A percentile compares a stretch with the other conserved stretches of the same genome.
These are phyloP conservation scores for Pseudoatta argentina DNA, from an alignment of 1,140 invertebrate genomes.

Conservation along the genomic window DNA sequence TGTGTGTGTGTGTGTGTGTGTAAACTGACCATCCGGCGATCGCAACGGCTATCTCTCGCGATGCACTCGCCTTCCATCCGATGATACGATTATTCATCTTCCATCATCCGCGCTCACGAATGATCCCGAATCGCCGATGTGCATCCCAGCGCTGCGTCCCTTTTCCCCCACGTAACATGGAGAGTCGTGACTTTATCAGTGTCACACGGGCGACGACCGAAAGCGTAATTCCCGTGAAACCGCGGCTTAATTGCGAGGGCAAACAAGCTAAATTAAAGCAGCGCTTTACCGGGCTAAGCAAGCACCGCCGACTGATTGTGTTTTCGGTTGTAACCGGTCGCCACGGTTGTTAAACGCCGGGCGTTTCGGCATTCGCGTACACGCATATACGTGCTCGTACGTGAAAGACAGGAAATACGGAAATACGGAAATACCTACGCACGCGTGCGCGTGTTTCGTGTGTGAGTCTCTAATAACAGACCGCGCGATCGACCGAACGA, in stretches of 20 bases:
- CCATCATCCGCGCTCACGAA: constrained; percentile 48
- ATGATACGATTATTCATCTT: constrained; percentile 59
- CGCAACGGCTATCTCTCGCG: constrained; percentile 51
- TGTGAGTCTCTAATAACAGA: constrained; percentile 58
- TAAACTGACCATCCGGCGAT: constrained; percentile 11
- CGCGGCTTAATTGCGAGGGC: constrained; percentile 76
- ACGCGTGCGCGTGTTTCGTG: not conserved
- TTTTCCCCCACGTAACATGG: not conserved
- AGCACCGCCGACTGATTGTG: constrained; percentile 75
- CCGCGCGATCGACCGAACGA: constrained; percentile 37
- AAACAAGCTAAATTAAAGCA: constrained; percentile 80
- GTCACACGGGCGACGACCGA: constrained; percentile 57
- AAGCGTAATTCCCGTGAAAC: constrained; percentile 78
- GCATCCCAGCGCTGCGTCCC: not conserved
- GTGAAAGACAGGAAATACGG: constrained; percentile 9
- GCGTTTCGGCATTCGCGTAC: not conserved
- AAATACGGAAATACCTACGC: not conserved
- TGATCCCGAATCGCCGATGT: constrained; percentile 22
- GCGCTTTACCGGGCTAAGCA: constrained; percentile 71
- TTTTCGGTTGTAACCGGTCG: constrained; percentile 76
- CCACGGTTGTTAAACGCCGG: constrained; percentile 74
- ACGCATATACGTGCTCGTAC: not conserved
- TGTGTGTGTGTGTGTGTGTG: not conserved
- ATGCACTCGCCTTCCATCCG: constrained; percentile 49
- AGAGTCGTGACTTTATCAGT: constrained; percentile 50